Evolutionary conservation across 2,113 vertebrate species (phyloP).

Genomic region (Aythya baeri): DNA sequence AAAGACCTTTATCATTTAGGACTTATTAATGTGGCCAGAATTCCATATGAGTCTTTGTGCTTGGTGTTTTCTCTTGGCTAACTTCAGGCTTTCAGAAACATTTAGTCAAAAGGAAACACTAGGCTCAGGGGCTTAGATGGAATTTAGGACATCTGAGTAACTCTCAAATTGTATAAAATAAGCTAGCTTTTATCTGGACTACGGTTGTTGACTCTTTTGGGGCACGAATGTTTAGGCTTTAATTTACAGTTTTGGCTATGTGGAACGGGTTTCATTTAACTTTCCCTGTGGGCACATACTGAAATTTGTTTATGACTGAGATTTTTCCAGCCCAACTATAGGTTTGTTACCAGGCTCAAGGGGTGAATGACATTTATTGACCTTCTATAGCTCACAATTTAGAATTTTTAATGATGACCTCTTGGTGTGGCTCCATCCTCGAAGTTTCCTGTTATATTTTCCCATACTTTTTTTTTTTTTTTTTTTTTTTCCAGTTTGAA

Average conservation of each 20-base stretch:
- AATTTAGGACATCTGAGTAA: slow-evolving; percentile 38
- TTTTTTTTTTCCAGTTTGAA: slow-evolving; percentile 28
- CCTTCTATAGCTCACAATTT: slow-evolving; percentile 13
- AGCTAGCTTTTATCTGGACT: slow-evolving; percentile 17
- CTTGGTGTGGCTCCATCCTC: slow-evolving; percentile 13
- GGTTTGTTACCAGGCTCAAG: not conserved
- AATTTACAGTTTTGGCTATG: not conserved
- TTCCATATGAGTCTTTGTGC: not conserved
- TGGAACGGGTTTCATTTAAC: not conserved
- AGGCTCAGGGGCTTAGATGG: not conserved
- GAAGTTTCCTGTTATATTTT: slow-evolving; percentile 33
- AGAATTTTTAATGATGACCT: slow-evolving; percentile 20
- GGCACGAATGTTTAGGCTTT: not conserved
- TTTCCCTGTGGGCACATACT: not conserved
- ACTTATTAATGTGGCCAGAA: not conserved
- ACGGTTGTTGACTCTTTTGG: not conserved
- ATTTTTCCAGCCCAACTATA: not conserved
- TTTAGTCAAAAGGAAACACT: slow-evolving; percentile 1
- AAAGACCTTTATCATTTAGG: not conserved
- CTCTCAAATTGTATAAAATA: not conserved
- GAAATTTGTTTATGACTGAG: not conserved
- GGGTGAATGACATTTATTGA: not conserved
- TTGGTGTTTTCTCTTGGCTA: slow-evolving; percentile 7
- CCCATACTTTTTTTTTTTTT: not conserved
- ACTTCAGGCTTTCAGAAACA: not conserved